Evolutionary conservation across 2,888 invertebrate species (phyloP).

Genomic region (Leucophora obtusa): DNA sequence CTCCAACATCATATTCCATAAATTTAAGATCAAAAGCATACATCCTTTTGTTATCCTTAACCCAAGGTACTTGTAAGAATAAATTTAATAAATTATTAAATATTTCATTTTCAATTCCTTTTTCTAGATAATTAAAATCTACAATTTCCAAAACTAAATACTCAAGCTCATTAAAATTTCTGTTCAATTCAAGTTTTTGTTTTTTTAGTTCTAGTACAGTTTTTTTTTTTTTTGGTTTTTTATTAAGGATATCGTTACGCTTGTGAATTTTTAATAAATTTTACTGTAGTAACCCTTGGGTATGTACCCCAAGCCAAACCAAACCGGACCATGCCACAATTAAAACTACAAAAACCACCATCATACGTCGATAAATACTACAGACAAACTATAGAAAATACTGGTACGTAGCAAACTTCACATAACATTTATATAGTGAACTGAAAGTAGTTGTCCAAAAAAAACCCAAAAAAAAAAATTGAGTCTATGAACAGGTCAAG

Average conservation of each 20-base stretch:
- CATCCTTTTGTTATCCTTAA: neutral
- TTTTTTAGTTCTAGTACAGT: slow-evolving; percentile 40
- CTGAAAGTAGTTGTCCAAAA: slow-evolving; percentile 3
- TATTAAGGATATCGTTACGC: slow-evolving; percentile 62
- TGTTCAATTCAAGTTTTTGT: slow-evolving; percentile 71
- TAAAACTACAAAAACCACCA: slow-evolving; percentile 39
- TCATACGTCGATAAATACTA: slow-evolving; percentile 35
- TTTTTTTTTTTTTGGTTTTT: neutral
- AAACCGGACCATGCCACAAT: slow-evolving; percentile 27
- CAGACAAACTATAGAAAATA: slow-evolving; percentile 20
- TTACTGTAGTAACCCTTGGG: slow-evolving; percentile 62
- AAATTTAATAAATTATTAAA: neutral
- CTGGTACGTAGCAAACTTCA: neutral
- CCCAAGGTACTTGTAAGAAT: neutral
- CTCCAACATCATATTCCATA: no score
- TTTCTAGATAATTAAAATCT: slow-evolving; percentile 54
- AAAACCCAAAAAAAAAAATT: neutral
- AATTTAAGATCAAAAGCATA: neutral
- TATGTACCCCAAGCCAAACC: slow-evolving; percentile 35
- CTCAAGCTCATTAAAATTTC: slow-evolving; percentile 73
- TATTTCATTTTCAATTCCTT: slow-evolving; percentile 57
- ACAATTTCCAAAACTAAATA: slow-evolving; percentile 42
- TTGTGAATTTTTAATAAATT: slow-evolving; percentile 76
- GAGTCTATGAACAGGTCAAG: slow-evolving; percentile 67
- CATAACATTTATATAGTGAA: neutral